Evolutionary conservation across 2,113 vertebrate species (phyloP).

Genomic region (Sclerurus mexicanus): DNA sequence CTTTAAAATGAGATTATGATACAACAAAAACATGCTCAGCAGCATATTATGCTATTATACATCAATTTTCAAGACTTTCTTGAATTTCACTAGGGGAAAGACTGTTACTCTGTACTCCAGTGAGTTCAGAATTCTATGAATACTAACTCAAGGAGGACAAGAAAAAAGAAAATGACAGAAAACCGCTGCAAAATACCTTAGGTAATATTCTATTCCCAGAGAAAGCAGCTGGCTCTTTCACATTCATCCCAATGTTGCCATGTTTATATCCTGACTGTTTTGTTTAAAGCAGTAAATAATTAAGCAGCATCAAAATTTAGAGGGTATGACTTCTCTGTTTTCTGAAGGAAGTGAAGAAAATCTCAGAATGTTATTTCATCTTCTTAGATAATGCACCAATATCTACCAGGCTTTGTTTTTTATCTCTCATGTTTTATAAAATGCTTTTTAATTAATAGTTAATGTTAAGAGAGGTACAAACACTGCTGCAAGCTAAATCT

Average conservation of each 20-base stretch:
- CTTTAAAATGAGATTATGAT: slow-evolving; percentile 37
- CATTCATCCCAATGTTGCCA: neutral
- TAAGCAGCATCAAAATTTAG: neutral
- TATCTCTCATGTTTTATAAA: neutral
- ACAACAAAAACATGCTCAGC: slow-evolving; percentile 13
- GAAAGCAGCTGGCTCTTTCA: neutral
- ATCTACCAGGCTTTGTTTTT: neutral
- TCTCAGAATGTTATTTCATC: neutral
- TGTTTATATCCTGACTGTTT: neutral
- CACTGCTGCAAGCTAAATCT: neutral
- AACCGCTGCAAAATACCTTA: neutral
- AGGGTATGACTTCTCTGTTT: neutral
- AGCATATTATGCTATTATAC: neutral
- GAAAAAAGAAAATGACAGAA: neutral
- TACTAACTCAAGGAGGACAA: neutral
- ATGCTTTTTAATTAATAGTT: slow-evolving; percentile 34
- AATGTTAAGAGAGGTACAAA: neutral
- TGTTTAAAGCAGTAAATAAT: slow-evolving; percentile 23
- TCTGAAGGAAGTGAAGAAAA: neutral
- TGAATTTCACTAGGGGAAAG: neutral
- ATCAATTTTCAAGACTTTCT: slow-evolving; percentile 7
- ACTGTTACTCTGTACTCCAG: neutral
- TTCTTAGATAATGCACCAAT: neutral
- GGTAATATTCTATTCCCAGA: neutral
- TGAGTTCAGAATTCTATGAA: slow-evolving; percentile 17